Evolutionary conservation across 2,113 vertebrate genomes (phyloP).

Genomic region (Macquaria ambigua): DNA sequence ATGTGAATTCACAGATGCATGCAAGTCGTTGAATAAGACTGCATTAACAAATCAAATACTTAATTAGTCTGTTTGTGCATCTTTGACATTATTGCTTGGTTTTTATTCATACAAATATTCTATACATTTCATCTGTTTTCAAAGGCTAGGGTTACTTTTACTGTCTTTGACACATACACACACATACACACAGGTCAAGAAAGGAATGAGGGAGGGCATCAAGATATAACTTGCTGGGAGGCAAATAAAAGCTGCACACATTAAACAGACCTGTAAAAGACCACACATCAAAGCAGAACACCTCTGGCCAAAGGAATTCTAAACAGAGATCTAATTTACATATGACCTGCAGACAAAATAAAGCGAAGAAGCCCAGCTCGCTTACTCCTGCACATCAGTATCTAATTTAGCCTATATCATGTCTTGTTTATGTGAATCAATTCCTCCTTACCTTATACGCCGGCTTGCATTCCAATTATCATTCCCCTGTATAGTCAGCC

Average conservation of each 20-base stretch:
- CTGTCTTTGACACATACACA: background rate
- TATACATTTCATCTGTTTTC: background rate
- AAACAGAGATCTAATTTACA: conserved; percentile 31
- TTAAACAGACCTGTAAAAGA: background rate
- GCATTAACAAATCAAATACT: background rate
- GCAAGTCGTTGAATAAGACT: background rate
- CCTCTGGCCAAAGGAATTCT: conserved; percentile 27
- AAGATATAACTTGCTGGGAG: conserved; percentile 19
- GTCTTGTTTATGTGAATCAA: conserved; percentile 22
- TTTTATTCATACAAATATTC: background rate
- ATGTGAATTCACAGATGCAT: background rate
- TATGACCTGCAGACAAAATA: conserved; percentile 19
- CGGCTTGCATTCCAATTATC: background rate
- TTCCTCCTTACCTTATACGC: background rate
- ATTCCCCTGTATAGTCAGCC: background rate
- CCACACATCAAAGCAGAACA: conserved; percentile 24
- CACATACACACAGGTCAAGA: background rate
- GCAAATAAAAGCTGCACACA: conserved; percentile 30
- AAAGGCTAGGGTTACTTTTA: background rate
- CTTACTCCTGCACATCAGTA: conserved; percentile 5
- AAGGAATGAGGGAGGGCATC: background rate
- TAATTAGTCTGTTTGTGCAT: background rate
- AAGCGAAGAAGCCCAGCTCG: background rate
- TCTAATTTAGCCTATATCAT: conserved; percentile 24
- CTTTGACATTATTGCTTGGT: background rate